Conservation (phyloP, 2,888 invertebrate genomes). For the Sicus ferrugineus region DNA sequence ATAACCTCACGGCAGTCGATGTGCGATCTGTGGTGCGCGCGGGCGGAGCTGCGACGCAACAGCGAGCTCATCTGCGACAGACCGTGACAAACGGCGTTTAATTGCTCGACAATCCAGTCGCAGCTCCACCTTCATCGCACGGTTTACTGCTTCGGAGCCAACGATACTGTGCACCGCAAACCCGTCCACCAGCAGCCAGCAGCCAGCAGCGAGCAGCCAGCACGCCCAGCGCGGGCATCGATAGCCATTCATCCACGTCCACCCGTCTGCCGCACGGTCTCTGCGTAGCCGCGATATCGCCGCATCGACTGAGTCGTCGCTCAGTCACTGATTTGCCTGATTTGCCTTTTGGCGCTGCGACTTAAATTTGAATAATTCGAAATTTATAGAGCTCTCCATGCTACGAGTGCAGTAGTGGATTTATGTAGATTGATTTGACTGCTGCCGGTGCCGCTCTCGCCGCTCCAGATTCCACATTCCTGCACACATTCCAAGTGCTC, state of each 20-base stretch:
- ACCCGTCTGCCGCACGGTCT: not conserved
- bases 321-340: constrained; percentile 16
- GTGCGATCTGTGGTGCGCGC: no score
- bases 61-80: constrained; percentile 44
- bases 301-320: not conserved
- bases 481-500: not conserved
- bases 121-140: constrained; percentile 22
- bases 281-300: not conserved
- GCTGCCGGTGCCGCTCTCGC: not conserved
- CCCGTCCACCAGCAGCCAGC: no score
- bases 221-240: constrained; percentile 5
- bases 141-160: constrained; percentile 8
- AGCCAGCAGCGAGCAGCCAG: no score
- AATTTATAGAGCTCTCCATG: constrained; percentile 22
- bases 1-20: no score
- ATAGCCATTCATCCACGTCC: constrained; percentile 1
- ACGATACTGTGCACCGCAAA: constrained; percentile 3
- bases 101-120: constrained; percentile 42
- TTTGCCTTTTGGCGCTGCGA: constrained; percentile 28
- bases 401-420: not conserved
- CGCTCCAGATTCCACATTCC: not conserved
- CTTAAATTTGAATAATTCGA: constrained; percentile 31
- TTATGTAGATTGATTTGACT: constrained; percentile 12
- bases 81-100: constrained; percentile 44
- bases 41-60: constrained; percentile 42